Conservation (phyloP, 2,113 vertebrate species). For the Peromyscus maniculatus region DNA sequence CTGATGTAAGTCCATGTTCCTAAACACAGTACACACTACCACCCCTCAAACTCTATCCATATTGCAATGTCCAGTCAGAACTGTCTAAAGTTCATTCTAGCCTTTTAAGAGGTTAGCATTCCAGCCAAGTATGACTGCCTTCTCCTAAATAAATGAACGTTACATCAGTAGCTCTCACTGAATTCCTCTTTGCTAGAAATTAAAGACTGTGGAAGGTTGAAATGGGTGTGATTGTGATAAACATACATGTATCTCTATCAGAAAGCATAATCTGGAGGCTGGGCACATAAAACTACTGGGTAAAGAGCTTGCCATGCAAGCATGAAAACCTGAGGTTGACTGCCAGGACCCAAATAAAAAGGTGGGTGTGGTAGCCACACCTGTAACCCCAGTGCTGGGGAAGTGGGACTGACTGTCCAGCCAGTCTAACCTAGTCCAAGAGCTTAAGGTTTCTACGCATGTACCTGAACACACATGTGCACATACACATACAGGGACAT, state of each 20-base stretch:
- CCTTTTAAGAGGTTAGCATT: slow-evolving; percentile 32
- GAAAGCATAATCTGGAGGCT: neutral
- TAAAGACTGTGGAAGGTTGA: neutral
- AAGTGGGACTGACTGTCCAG: neutral
- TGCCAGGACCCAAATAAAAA: neutral
- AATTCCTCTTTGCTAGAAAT: neutral
- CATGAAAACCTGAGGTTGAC: neutral
- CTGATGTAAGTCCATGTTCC: slow-evolving; percentile 8
- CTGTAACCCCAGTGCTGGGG: neutral
- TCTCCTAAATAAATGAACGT: neutral
- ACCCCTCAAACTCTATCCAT: neutral
- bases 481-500: neutral
- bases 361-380: neutral
- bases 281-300: neutral
- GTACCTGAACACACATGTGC: neutral
- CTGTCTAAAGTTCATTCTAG: neutral
- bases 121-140: neutral
- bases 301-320: neutral
- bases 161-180: neutral
- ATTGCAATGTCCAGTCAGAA: neutral
- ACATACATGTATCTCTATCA: neutral
- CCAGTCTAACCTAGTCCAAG: neutral
- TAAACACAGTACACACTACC: neutral
- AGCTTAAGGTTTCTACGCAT: neutral
- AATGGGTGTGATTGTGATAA: neutral